Base-by-base conservation (phyloP, 2,797 vertebrate species). In the Enteromius afrohamiltoni region DNA sequence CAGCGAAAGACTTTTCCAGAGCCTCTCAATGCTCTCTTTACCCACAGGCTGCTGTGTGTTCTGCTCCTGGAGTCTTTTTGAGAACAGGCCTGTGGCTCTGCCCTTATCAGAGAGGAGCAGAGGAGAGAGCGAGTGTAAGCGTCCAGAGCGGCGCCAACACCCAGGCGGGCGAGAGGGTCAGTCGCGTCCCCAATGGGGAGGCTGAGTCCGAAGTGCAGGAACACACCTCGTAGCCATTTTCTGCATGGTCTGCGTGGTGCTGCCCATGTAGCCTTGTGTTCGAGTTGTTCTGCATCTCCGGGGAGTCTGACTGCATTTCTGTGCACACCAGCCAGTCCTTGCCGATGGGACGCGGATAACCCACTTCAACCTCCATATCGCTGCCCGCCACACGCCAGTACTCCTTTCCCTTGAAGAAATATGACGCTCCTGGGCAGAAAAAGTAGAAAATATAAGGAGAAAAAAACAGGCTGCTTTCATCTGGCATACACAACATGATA, bases 371-470 rank as follows among this genome's bases (percentile, higher is more conserved):
- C 86, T 97, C 96, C 94, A 96, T 94, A 82, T 96, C 94, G 0
- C 96, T 95, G 87, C 96, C 96, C 9, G 91, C 89, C 77, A 99
- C 95, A 16, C 96, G 96, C 97, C 97, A 98, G 92, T 99, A 99
- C 49, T 99, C 95, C 87, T 94, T 96, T 83, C 97, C 97, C 26
- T 95, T 97, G 91, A 99, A 99, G 92, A 99, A 99, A 89, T 99
- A 99, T 40, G 95, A 96, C 0, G 97, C 95, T 45, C 97, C 97
- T 98, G 87, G 19, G 9, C 5, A 55, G 73, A 55, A 74, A 37
- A 60, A 87, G 73, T 45, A 0, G 74, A 26, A 64, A 60, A 26
- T 23, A 53, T 6, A 47, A 45, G 10, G 47, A 45, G 23, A 65
- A 29, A 42, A 73, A 69, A 42, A 70, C 3, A 78, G 77, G 60